Conservation (phyloP, 2,113 vertebrate species). For the Dipodomys merriami region DNA sequence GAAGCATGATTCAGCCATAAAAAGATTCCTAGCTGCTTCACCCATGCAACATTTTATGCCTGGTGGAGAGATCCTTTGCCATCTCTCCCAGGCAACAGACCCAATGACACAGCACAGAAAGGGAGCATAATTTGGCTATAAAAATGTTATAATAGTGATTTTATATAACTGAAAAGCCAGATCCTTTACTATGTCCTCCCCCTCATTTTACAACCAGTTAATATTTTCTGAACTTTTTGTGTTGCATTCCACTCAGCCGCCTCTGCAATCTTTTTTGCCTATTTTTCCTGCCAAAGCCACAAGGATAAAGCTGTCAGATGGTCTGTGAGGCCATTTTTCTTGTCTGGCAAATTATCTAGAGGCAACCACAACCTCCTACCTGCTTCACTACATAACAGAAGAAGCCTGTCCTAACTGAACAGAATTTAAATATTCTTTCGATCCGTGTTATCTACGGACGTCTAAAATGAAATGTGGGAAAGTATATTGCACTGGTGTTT, state of each 20-base stretch:
- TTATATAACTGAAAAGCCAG: slow-evolving; percentile 83
- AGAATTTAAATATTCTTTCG: slow-evolving; percentile 85
- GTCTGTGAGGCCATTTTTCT: slow-evolving; percentile 84
- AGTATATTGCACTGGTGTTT: slow-evolving; percentile 77
- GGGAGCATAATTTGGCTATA: slow-evolving; percentile 83
- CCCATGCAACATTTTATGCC: slow-evolving; percentile 72
- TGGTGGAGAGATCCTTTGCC: slow-evolving; percentile 62
- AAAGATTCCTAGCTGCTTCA: slow-evolving; percentile 75
- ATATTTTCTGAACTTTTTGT: slow-evolving; percentile 86
- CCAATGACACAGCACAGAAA: slow-evolving; percentile 80
- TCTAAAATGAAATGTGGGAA: slow-evolving; percentile 71
- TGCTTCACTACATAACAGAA: slow-evolving; percentile 81
- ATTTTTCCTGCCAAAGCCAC: slow-evolving; percentile 85
- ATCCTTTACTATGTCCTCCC: slow-evolving; percentile 82
- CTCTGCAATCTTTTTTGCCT: slow-evolving; percentile 86
- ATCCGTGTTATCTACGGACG: slow-evolving; percentile 76
- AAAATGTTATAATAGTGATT: slow-evolving; percentile 83
- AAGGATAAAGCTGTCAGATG: slow-evolving; percentile 88
- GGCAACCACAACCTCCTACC: slow-evolving; percentile 84
- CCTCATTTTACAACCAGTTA: slow-evolving; percentile 86
- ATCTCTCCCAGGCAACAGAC: slow-evolving; percentile 73
- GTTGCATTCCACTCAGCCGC: slow-evolving; percentile 80
- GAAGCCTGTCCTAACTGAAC: slow-evolving; percentile 82
- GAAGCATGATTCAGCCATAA: slow-evolving; percentile 66
- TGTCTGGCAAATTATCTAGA: slow-evolving; percentile 86